Evolutionary conservation across 2,888 invertebrate species (phyloP), one percentile per base, ranked within the genome.

Genomic region (Synergus umbraculus): DNA sequence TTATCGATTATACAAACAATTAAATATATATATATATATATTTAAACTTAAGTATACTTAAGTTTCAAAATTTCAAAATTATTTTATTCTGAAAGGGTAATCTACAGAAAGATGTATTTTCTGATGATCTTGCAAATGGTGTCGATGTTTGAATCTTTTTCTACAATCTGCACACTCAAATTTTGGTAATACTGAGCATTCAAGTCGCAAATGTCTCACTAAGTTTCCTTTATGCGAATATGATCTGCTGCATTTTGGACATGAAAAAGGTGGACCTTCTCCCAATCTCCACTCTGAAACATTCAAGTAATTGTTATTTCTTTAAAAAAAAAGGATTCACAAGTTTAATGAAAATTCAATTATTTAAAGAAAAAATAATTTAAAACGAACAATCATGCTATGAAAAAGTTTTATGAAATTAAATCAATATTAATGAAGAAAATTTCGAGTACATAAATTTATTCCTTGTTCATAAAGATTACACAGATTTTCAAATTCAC

Each of bases 101-200:
- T 63, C 29, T 63, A 10, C 13, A 63, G 5, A 63, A 13, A 63
- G 22, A 63, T 63, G 63, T 13, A 10, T 29, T 63, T 13, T 29
- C 12, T 63, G 29, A 63, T 63, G 63, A 29, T 63, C 10, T 13
- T 63, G 63, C 44, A 92, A 85, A 77, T 92, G 92, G 78, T 92
- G 92, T 5, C 91, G 90, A 83, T 92, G 92, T 82, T 92, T 92
- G 85, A 92, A 92, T 54, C 90, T 88, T 80, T 89, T 90, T 37
- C 87, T 86, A 83, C 92, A 92, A 81, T 86, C 89, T 49, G 85
- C 86, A 46, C 91, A 91, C 13, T 87, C 83, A 82, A 89, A 91
- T 12, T 88, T 88, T 22, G 91, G 89, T 0, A 86, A 86, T 3
- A 89, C 89, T 54, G 85, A 86, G 44, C 91, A 91, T 15, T 87